Evolutionary conservation across 1,140 invertebrate species (phyloP).

Genomic region (Chionoecetes opilio): DNA sequence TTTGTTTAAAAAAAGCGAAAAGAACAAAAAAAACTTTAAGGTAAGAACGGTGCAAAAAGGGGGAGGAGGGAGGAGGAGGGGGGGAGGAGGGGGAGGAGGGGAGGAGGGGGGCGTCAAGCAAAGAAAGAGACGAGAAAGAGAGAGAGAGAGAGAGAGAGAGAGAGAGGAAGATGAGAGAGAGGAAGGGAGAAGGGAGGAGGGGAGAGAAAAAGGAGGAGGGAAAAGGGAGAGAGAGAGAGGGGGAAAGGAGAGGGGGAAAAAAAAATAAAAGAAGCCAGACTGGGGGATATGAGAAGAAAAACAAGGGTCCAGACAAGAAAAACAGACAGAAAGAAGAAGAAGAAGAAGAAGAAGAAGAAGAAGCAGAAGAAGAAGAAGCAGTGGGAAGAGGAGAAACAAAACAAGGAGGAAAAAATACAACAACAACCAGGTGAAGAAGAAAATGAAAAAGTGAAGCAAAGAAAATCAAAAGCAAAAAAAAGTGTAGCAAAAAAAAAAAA

Average conservation of each 20-base stretch:
- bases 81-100: background rate
- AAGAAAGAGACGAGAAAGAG: background rate
- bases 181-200: background rate
- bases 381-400: no score
- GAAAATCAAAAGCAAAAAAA: background rate
- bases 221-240: background rate
- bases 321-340: background rate
- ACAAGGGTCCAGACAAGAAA: background rate
- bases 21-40: no score
- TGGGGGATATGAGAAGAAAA: background rate
- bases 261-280: no score
- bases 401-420: background rate
- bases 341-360: constrained; percentile 11
- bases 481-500: background rate
- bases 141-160: background rate
- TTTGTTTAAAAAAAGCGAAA: no score
- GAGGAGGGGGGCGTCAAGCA: no score
- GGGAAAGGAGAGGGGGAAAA: no score
- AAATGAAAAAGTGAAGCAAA: background rate
- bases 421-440: background rate
- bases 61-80: constrained; percentile 7
- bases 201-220: background rate
- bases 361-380: background rate
- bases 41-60: background rate
- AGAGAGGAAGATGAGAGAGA: background rate